phyloP scores from a whole-genome alignment of 2,888 invertebrate species.

The Apodemia mormo region DNA sequence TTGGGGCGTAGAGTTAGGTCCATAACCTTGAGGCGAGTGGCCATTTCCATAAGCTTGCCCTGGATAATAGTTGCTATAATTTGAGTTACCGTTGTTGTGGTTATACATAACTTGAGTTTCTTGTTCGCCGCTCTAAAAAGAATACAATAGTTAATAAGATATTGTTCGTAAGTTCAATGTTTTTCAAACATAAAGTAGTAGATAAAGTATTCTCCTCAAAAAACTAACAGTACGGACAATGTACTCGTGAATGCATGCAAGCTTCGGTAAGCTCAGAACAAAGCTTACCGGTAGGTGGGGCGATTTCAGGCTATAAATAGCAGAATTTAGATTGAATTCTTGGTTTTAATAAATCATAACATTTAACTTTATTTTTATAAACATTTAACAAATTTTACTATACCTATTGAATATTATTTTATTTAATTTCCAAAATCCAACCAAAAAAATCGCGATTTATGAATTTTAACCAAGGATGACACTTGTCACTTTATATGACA shows the following conservation, averaged over 20 bases:
- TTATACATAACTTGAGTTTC: slow-evolving; percentile 73
- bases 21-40: slow-evolving; percentile 72
- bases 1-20: slow-evolving; percentile 62
- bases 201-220: background rate
- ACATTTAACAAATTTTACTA: background rate
- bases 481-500: background rate
- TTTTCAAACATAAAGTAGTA: background rate
- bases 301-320: background rate
- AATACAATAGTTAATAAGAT: background rate
- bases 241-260: background rate
- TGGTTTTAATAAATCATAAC: background rate
- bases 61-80: slow-evolving; percentile 74
- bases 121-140: slow-evolving; percentile 71
- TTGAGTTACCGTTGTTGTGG: slow-evolving; percentile 65
- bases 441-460: background rate
- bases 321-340: background rate
- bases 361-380: background rate
- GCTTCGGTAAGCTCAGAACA: background rate
- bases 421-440: no score
- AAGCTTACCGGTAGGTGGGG: slow-evolving; percentile 2
- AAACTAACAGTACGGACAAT: background rate
- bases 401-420: background rate
- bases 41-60: slow-evolving; percentile 75
- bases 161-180: background rate
- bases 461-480: background rate